Evolutionary conservation across 2,113 vertebrate species (phyloP).

Genomic region (Nothocercus nigrocapillus): DNA sequence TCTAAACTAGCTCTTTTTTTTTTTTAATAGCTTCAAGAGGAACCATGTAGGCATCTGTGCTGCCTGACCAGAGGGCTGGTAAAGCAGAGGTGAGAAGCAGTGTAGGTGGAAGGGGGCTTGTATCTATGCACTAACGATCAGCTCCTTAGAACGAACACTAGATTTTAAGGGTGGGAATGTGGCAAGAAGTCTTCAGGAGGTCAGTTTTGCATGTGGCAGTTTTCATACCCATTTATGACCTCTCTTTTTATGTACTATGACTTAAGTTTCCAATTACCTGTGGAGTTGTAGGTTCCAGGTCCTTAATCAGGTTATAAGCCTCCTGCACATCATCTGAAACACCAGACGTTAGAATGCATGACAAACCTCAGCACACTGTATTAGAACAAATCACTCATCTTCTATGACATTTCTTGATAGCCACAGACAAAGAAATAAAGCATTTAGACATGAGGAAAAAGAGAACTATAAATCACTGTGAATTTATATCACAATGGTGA

Average conservation of each 20-base stretch:
- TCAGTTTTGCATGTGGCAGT: background rate
- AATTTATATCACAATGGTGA: slow-evolving; percentile 38
- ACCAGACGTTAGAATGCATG: slow-evolving; percentile 28
- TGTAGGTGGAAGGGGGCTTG: background rate
- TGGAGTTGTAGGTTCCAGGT: slow-evolving; percentile 90
- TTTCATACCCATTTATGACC: background rate
- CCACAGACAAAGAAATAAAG: slow-evolving; percentile 26
- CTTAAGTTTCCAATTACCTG: slow-evolving; percentile 82
- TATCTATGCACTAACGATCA: background rate
- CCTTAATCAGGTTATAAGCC: slow-evolving; percentile 95
- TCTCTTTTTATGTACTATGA: background rate
- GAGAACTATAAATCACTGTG: slow-evolving; percentile 17
- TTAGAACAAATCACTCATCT: slow-evolving; percentile 22
- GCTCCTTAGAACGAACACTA: background rate
- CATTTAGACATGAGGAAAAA: slow-evolving; percentile 7
- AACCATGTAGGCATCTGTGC: background rate
- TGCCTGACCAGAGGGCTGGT: background rate
- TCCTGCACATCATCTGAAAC: slow-evolving; percentile 93
- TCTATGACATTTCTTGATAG: background rate
- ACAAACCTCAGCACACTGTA: background rate
- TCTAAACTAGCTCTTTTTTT: background rate
- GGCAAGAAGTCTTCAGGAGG: background rate
- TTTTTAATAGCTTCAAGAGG: slow-evolving; percentile 1
- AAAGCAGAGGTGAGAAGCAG: background rate
- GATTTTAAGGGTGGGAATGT: background rate